A percentile compares a stretch with the other conserved stretches of the same genome.
These are phyloP conservation scores for rat (Rattus norvegicus) DNA, from an alignment of 2,113 vertebrate genomes.

Conservation along the genomic window DNA sequence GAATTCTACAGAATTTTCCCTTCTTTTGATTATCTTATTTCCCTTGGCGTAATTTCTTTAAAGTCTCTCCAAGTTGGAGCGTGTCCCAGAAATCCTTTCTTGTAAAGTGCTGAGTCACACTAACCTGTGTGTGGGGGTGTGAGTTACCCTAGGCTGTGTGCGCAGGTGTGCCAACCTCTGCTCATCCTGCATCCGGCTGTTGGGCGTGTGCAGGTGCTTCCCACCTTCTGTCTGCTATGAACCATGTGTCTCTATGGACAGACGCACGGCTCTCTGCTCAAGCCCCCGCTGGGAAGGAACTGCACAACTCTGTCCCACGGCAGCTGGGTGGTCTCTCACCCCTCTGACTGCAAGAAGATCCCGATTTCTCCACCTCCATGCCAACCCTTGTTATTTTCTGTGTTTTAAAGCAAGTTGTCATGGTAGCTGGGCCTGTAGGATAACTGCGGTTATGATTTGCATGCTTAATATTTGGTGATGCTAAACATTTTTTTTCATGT, in stretches of 20 bases:
- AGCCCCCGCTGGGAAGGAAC: neutral
- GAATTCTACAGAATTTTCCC: neutral
- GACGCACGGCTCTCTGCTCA: neutral
- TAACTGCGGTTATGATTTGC: neutral
- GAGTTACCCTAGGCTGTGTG: neutral
- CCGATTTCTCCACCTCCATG: neutral
- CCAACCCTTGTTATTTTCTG: neutral
- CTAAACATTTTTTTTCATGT: neutral
- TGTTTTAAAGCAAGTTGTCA: neutral
- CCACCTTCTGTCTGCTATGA: neutral
- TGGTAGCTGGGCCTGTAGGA: neutral
- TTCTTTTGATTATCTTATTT: constrained; percentile 30
- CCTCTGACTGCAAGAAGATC: neutral
- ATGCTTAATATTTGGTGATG: constrained; percentile 1
- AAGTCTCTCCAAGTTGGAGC: neutral
- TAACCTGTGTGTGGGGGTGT: neutral
- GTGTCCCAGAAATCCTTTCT: neutral
- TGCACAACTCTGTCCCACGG: neutral
- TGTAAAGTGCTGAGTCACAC: neutral
- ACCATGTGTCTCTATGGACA: neutral
- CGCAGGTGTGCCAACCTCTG: neutral
- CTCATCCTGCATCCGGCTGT: neutral
- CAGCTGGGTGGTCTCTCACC: neutral
- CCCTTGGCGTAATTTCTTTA: neutral
- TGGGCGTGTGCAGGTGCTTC: neutral